Conservation (phyloP, 2,888 invertebrate genomes). For the Drosophila gaucha region DNA sequence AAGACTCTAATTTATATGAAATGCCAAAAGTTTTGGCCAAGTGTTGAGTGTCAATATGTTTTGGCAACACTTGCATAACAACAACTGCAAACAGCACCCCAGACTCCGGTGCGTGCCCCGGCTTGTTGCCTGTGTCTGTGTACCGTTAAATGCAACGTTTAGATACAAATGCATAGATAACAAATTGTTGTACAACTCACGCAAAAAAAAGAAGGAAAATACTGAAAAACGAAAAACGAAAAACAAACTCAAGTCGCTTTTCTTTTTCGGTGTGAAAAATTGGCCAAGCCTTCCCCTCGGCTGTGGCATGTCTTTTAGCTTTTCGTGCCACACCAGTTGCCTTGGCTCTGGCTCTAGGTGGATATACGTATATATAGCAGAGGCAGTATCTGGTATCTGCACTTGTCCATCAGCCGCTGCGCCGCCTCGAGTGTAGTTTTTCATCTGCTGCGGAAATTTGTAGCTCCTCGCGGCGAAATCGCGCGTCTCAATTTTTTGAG, state of each 20-base stretch:
- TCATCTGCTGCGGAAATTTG: constrained; percentile 31
- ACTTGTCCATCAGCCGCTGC: constrained; percentile 62
- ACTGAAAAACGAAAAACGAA: constrained; percentile 20
- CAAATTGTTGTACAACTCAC: constrained; percentile 71
- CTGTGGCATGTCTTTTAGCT: constrained; percentile 31
- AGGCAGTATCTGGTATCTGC: constrained; percentile 47
- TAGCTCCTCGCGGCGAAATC: constrained; percentile 42
- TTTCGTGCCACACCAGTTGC: constrained; percentile 11
- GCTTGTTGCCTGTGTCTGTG: constrained; percentile 41
- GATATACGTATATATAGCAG: constrained; percentile 19
- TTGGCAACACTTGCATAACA: constrained; percentile 72
- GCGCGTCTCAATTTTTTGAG: constrained; percentile 45
- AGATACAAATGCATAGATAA: constrained; percentile 76
- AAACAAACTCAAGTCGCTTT: constrained; percentile 37
- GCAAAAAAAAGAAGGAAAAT: constrained; percentile 21
- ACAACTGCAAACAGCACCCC: constrained; percentile 15
- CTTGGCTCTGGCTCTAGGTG: not conserved
- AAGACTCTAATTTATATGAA: constrained; percentile 42
- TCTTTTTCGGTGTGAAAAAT: constrained; percentile 62
- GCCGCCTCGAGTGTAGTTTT: constrained; percentile 26
- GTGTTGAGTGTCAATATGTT: constrained; percentile 67
- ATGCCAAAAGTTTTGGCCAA: constrained; percentile 62
- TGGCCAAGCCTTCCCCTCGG: constrained; percentile 53
- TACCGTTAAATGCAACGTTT: constrained; percentile 79
- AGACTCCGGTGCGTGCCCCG: constrained; percentile 59